Percentiles rank a stretch among this genome's conserved stretches.
phyloP scores from a whole-genome alignment of 2,797 vertebrate species.

The Pangasius larnaudii region DNA sequence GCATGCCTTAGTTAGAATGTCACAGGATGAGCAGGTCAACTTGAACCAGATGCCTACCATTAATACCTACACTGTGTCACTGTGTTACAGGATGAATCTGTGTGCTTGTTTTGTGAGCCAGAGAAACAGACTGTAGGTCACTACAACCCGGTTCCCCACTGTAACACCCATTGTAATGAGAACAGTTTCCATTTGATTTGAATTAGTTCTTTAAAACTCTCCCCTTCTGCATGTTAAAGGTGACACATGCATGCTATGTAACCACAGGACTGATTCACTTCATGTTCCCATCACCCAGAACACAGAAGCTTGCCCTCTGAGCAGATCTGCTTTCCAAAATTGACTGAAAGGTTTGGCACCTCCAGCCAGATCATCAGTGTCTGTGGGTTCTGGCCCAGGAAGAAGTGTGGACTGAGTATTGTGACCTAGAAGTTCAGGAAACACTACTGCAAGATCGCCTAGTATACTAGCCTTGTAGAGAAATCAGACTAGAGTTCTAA shows the following conservation, averaged over 20 bases:
- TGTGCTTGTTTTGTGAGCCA: background rate
- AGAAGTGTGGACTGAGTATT: background rate
- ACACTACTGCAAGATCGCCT: background rate
- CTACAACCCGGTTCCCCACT: background rate
- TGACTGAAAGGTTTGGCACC: background rate
- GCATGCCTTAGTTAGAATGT: background rate
- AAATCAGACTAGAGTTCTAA: background rate
- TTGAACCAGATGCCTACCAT: background rate
- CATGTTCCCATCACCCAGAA: background rate
- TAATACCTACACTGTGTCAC: background rate
- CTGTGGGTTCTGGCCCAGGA: background rate
- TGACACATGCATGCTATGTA: background rate
- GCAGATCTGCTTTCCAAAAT: background rate
- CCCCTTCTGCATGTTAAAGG: background rate
- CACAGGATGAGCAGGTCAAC: background rate
- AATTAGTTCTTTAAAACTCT: background rate
- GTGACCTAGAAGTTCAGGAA: background rate
- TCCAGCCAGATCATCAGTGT: background rate
- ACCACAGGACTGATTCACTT: background rate
- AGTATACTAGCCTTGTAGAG: background rate
- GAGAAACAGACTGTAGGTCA: too few species aligned
- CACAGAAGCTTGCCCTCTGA: background rate
- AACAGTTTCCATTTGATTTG: background rate
- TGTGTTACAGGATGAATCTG: background rate
- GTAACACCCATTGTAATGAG: background rate